Evolutionary conservation across 2,888 invertebrate species (phyloP).

Genomic region (Amiota communis): DNA sequence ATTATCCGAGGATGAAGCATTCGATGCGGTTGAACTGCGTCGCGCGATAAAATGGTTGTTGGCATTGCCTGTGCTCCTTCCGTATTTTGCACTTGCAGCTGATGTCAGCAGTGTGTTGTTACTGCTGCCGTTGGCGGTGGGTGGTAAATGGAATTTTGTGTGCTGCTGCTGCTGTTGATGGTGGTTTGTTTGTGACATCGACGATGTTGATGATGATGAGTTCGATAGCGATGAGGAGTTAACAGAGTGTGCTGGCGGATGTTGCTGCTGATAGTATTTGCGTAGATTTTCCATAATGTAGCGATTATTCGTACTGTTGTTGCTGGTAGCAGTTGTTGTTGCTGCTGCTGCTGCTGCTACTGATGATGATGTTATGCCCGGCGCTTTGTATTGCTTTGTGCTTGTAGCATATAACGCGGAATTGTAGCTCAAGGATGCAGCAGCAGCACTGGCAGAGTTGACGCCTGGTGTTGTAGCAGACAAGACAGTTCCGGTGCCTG

Average conservation of each 20-base stretch:
- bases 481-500: constrained; percentile 13
- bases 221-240: constrained; percentile 69
- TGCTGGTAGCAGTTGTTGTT: constrained; percentile 42
- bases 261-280: constrained; percentile 70
- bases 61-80: constrained; percentile 19
- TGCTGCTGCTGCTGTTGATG: constrained; percentile 46
- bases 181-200: constrained; percentile 59
- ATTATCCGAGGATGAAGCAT: constrained; percentile 69
- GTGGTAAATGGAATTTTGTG: constrained; percentile 42
- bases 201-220: constrained; percentile 69
- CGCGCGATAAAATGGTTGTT: constrained; percentile 44
- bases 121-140: constrained; percentile 43
- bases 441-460: constrained; percentile 28
- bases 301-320: constrained; percentile 58
- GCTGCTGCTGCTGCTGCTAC: constrained; percentile 40
- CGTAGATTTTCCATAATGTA: constrained; percentile 69
- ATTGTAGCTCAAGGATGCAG: constrained; percentile 35
- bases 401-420: constrained; percentile 50
- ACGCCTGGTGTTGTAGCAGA: constrained; percentile 26
- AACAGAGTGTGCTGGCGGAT: constrained; percentile 63
- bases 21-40: constrained; percentile 68
- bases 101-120: constrained; percentile 39
- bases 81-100: constrained; percentile 44
- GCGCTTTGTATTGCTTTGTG: constrained; percentile 47
- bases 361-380: constrained; percentile 41